Conservation (phyloP, 2,113 vertebrate species). For the Micromys minutus region DNA sequence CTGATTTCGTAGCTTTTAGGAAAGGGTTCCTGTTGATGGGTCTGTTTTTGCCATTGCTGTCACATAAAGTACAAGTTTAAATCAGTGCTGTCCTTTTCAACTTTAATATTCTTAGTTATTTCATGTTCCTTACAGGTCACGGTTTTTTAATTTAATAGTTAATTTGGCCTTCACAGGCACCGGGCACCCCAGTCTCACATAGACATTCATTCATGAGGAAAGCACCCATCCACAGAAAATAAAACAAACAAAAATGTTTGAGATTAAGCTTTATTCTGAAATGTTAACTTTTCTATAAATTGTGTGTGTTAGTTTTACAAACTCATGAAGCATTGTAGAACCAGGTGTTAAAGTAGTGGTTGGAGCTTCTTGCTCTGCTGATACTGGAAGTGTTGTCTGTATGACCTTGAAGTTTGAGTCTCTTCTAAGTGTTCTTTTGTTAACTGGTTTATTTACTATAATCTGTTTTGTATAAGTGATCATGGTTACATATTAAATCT, state of each 20-base stretch:
- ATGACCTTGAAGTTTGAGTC: not conserved
- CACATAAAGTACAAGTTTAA: conserved; percentile 48
- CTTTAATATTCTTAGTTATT: conserved; percentile 5
- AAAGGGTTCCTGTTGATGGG: not conserved
- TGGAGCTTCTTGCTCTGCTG: not conserved
- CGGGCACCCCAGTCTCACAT: too few species aligned
- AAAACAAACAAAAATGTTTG: too few species aligned
- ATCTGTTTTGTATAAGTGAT: conserved; percentile 16
- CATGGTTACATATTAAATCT: conserved; percentile 26
- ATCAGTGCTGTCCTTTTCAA: not conserved
- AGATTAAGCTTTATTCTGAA: not conserved
- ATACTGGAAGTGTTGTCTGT: not conserved
- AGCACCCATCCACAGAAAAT: too few species aligned
- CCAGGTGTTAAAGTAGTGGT: conserved; percentile 9
- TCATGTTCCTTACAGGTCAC: too few species aligned
- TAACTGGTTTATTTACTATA: not conserved
- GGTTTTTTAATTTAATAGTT: too few species aligned
- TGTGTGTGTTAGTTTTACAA: not conserved
- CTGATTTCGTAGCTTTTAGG: not conserved
- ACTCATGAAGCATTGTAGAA: conserved; percentile 24
- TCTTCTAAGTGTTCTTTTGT: conserved; percentile 32
- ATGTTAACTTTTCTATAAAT: not conserved
- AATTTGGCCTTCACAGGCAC: too few species aligned
- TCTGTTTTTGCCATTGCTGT: not conserved
- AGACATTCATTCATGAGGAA: too few species aligned